Conservation (phyloP, 92 coral and sea anemone genomes). For the Anthopleura xanthogrammica region DNA sequence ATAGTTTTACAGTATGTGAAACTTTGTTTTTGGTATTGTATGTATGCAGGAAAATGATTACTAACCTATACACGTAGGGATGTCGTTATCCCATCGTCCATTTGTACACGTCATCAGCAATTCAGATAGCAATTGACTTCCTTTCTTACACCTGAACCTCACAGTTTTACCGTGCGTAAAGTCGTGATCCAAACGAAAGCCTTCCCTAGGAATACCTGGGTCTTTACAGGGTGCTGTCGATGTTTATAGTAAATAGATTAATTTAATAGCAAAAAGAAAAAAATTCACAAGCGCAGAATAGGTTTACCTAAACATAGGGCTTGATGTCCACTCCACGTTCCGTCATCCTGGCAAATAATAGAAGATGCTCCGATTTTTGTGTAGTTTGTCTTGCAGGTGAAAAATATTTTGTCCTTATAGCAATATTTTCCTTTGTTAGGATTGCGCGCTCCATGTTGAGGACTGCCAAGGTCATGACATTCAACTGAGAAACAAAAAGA, state of each 20-base stretch:
- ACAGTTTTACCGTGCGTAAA: constrained; percentile 33
- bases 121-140: constrained; percentile 20
- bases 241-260: too few relatives aligned
- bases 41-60: too few relatives aligned
- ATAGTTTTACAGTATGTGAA: too few relatives aligned
- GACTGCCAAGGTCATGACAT: too few relatives aligned
- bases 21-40: too few relatives aligned
- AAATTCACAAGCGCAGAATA: too few relatives aligned
- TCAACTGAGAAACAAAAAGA: too few relatives aligned
- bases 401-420: constrained; percentile 26
- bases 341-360: constrained; percentile 28
- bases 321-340: background rate
- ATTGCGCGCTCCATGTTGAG: too few relatives aligned
- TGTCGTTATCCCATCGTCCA: constrained; percentile 23
- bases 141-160: constrained; percentile 20
- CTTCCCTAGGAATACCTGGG: constrained; percentile 30
- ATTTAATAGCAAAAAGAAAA: too few relatives aligned
- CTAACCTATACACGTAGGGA: constrained; percentile 48
- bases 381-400: constrained; percentile 30
- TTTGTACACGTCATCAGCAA: constrained; percentile 27
- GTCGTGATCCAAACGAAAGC: constrained; percentile 16
- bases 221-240: constrained; percentile 1
- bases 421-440: background rate
- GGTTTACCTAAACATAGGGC: too few relatives aligned
- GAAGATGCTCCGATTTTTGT: background rate